phyloP scores from a whole-genome alignment of 2,888 invertebrate species.

The Gymnosoma rotundatum region DNA sequence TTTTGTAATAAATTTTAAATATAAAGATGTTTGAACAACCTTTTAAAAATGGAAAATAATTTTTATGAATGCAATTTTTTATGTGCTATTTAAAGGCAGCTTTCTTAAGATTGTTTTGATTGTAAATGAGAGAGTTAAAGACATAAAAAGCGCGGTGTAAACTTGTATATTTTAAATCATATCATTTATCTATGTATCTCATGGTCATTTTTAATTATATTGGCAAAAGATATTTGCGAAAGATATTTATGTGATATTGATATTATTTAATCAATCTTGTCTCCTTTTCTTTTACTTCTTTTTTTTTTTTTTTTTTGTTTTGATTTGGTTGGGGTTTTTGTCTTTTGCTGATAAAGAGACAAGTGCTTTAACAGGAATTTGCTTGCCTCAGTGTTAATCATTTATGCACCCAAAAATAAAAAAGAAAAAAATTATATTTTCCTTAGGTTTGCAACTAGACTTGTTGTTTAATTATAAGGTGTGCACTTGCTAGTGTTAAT shows the following conservation, averaged over 20 bases:
- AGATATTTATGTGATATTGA: constrained; percentile 7
- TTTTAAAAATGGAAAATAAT: too few species aligned
- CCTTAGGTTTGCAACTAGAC: background rate
- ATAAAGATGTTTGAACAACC: too few species aligned
- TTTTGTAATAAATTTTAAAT: too few species aligned
- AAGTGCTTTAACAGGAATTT: background rate
- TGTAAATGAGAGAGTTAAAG: background rate
- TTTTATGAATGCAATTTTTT: too few species aligned
- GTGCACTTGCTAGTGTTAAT: constrained; percentile 18
- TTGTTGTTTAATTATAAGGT: background rate
- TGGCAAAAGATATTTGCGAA: constrained; percentile 14
- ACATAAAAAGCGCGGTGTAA: background rate
- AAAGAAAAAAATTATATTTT: background rate
- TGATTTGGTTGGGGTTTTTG: background rate
- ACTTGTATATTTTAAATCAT: background rate
- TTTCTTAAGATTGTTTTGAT: background rate
- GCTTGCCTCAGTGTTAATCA: background rate
- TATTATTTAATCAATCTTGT: constrained; percentile 36
- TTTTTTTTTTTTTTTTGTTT: background rate
- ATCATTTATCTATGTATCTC: constrained; percentile 35
- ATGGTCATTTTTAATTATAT: constrained; percentile 41
- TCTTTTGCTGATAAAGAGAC: background rate
- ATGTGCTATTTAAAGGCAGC: too few species aligned
- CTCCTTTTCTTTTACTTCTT: background rate
- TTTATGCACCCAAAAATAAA: too few species aligned